Conservation (phyloP, 2,797 vertebrate species). For the Okamejei kenojei region DNA sequence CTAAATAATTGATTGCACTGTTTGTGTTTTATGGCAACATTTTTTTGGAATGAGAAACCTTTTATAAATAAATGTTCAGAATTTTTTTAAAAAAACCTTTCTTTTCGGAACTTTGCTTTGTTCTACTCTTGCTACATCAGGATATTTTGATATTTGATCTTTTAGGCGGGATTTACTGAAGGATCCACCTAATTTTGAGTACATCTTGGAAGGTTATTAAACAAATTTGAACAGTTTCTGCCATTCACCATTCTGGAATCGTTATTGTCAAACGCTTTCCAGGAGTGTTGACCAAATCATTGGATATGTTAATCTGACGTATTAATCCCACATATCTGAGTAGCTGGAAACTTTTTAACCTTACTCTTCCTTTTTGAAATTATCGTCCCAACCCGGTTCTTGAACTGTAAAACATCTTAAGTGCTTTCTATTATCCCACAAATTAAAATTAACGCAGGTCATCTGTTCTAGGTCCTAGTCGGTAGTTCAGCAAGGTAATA, state of each 20-base stretch:
- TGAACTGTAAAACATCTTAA: neutral
- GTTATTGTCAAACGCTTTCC: neutral
- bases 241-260: neutral
- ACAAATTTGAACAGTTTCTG: neutral
- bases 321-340: neutral
- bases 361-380: neutral
- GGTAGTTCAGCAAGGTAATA: neutral
- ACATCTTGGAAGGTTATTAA: neutral
- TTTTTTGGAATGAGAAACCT: neutral
- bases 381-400: neutral
- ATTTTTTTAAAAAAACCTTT: slow-evolving; percentile 25
- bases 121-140: neutral
- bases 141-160: neutral
- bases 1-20: neutral
- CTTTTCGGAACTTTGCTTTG: slow-evolving; percentile 36
- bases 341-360: neutral
- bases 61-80: neutral
- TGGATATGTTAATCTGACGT: neutral
- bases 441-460: neutral
- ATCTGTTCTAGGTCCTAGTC: neutral
- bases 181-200: neutral
- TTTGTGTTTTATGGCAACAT: neutral
- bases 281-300: neutral
- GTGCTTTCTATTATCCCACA: neutral
- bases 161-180: neutral